phyloP scores from a whole-genome alignment of 1,140 invertebrate species.

The Andricus grossulariae region DNA sequence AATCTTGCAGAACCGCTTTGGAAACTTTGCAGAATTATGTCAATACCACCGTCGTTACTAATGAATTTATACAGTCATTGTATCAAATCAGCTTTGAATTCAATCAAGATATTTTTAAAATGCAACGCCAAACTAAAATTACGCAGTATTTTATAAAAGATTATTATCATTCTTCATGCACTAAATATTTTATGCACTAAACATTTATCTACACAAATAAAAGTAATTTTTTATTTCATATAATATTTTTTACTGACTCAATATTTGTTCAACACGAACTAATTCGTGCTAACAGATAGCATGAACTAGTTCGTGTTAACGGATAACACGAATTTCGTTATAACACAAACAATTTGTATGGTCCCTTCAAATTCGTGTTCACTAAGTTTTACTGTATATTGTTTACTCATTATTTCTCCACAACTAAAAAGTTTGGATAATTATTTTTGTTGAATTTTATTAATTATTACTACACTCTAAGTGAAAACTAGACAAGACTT shows the following conservation, averaged over 20 bases:
- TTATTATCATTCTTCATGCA: conserved; percentile 23
- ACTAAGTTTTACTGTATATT: too few species aligned
- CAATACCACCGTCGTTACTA: conserved; percentile 25
- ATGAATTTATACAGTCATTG: conserved; percentile 30
- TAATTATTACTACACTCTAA: too few species aligned
- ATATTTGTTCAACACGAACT: conserved; percentile 29
- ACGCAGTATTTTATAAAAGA: conserved; percentile 32
- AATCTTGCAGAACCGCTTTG: too few species aligned
- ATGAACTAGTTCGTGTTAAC: conserved; percentile 8
- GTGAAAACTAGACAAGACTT: too few species aligned
- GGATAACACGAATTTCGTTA: too few species aligned
- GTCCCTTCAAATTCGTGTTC: too few species aligned
- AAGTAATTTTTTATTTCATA: conserved; percentile 33
- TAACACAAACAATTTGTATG: conserved; percentile 25
- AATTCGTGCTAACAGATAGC: conserved; percentile 26
- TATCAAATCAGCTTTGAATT: conserved; percentile 34
- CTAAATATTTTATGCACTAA: too few species aligned
- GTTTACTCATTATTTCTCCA: too few species aligned
- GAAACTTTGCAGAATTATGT: too few species aligned
- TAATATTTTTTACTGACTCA: conserved; percentile 11
- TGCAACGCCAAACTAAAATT: conserved; percentile 20
- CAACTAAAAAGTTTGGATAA: too few species aligned
- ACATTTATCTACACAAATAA: conserved; percentile 31
- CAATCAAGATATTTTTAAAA: conserved; percentile 33
- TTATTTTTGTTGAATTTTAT: too few species aligned